Evolutionary conservation across 2,113 vertebrate species (phyloP).

Genomic region (Peromyscus maniculatus): DNA sequence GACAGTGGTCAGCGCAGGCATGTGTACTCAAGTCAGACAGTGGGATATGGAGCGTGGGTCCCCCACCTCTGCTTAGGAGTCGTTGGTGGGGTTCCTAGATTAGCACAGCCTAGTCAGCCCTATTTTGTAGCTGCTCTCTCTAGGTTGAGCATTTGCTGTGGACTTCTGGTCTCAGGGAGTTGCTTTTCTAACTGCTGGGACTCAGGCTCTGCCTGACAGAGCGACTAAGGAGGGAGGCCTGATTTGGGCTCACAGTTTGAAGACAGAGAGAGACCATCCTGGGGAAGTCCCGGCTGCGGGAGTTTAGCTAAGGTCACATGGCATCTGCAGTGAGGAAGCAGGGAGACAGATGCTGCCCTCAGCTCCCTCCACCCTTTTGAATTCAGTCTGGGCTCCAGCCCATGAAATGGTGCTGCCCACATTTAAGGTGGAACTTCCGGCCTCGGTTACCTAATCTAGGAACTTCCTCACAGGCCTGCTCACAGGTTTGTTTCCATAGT

Average conservation of each 20-base stretch:
- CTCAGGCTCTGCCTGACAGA: background rate
- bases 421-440: background rate
- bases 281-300: background rate
- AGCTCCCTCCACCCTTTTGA: background rate
- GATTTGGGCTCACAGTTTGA: background rate
- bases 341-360: background rate
- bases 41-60: fast-evolving
- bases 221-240: background rate
- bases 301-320: background rate
- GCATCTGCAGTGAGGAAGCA: background rate
- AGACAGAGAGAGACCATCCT: background rate
- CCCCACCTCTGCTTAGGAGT: background rate
- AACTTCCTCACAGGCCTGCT: background rate
- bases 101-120: background rate
- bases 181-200: background rate
- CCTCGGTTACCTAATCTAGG: background rate
- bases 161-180: background rate
- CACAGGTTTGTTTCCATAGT: background rate
- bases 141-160: background rate
- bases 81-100: conserved; percentile 7
- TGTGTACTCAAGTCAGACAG: background rate
- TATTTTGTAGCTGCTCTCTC: background rate
- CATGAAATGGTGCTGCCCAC: background rate
- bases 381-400: background rate
- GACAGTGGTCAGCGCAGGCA: background rate